phyloP scores from a whole-genome alignment of 1,140 invertebrate genomes.

The Ectropis grisescens region DNA sequence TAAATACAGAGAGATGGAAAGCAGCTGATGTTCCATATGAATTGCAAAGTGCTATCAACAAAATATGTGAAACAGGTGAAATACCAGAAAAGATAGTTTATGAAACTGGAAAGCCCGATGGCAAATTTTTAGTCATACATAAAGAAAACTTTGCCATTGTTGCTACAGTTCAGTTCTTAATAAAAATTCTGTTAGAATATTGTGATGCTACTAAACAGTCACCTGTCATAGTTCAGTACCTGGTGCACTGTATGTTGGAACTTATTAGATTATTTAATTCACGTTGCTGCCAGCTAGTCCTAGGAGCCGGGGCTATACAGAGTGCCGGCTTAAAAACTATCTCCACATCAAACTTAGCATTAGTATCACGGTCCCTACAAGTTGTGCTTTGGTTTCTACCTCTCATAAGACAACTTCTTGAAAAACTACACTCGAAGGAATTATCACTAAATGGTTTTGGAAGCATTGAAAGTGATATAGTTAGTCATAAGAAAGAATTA shows the following conservation, averaged over 20 bases:
- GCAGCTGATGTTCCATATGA: slow-evolving; percentile 90
- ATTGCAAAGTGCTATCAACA: slow-evolving; percentile 88
- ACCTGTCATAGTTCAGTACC: slow-evolving; percentile 75
- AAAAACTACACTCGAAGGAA: slow-evolving; percentile 63
- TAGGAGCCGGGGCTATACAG: slow-evolving; percentile 95
- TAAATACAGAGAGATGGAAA: slow-evolving; percentile 95
- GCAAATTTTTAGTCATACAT: slow-evolving; percentile 77
- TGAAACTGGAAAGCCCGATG: slow-evolving; percentile 51
- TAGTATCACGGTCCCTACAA: slow-evolving; percentile 90
- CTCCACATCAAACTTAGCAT: slow-evolving; percentile 92
- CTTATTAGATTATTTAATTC: slow-evolving; percentile 93
- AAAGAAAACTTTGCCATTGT: slow-evolving; percentile 89
- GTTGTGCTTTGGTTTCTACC: slow-evolving; percentile 84
- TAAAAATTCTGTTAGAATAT: slow-evolving; percentile 92
- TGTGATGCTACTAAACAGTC: slow-evolving; percentile 83
- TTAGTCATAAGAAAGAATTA: slow-evolving; percentile 92
- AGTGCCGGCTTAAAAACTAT: slow-evolving; percentile 97
- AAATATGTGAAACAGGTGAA: slow-evolving; percentile 72
- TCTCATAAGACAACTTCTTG: slow-evolving; percentile 78
- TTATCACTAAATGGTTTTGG: slow-evolving; percentile 71
- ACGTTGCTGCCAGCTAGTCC: slow-evolving; percentile 91
- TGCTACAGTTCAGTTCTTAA: slow-evolving; percentile 85
- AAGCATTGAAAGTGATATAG: slow-evolving; percentile 83
- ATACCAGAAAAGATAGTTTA: slow-evolving; percentile 55
- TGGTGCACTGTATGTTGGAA: slow-evolving; percentile 88